Evolutionary conservation across 2,888 invertebrate genomes (phyloP).

Genomic region (Electrophaes corylata): DNA sequence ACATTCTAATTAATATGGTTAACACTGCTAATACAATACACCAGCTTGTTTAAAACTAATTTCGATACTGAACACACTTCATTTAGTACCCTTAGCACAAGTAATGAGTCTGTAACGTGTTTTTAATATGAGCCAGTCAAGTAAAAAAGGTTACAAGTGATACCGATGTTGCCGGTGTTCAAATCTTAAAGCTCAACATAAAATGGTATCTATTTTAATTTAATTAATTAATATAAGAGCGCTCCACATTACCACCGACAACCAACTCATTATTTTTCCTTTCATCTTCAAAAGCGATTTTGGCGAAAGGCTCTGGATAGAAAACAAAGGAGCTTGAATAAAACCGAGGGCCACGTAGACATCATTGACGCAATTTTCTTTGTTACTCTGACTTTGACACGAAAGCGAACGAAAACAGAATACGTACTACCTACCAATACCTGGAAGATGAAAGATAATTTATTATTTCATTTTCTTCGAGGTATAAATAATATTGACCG

Average conservation of each 20-base stretch:
- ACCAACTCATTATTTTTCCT: slow-evolving; percentile 68
- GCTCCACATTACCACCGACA: slow-evolving; percentile 48
- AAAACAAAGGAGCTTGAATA: slow-evolving; percentile 68
- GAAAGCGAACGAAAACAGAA: slow-evolving; percentile 35
- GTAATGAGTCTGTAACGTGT: neutral
- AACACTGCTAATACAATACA: neutral
- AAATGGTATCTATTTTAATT: neutral
- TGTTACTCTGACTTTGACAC: slow-evolving; percentile 55
- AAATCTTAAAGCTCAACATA: neutral
- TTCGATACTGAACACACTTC: neutral
- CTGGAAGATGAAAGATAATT: slow-evolving; percentile 20
- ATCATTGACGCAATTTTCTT: slow-evolving; percentile 64
- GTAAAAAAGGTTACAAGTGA: neutral
- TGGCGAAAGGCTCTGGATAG: slow-evolving; percentile 57
- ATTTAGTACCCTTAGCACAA: neutral
- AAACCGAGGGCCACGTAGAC: slow-evolving; percentile 58
- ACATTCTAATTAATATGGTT: neutral
- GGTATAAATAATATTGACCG: slow-evolving; percentile 15
- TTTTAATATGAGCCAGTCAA: neutral
- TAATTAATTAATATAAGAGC: slow-evolving; percentile 35
- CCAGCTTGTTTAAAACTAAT: neutral
- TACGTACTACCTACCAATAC: slow-evolving; percentile 14
- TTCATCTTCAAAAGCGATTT: slow-evolving; percentile 69
- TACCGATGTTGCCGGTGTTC: neutral
- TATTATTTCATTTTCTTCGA: slow-evolving; percentile 22